Evolutionary conservation across 1,140 invertebrate species (phyloP).

Genomic region (Calliopsis andreniformis): DNA sequence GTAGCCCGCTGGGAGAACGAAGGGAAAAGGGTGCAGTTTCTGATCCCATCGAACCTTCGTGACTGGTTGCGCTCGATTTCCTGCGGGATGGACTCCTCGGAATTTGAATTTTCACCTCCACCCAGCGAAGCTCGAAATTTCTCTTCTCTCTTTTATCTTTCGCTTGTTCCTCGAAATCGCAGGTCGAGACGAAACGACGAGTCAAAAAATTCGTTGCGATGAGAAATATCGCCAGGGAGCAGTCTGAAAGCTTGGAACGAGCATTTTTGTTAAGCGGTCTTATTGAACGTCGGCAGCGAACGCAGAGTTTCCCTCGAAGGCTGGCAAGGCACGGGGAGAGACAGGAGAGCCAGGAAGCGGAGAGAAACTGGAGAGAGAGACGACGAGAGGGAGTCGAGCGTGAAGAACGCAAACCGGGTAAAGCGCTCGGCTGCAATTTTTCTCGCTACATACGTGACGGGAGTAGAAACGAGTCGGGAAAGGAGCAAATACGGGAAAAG

Average conservation of each 20-base stretch:
- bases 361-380: background rate
- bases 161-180: background rate
- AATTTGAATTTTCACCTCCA: slow-evolving; percentile 9
- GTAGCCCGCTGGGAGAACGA: slow-evolving; percentile 19
- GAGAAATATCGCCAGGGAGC: background rate
- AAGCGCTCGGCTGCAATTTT: slow-evolving; percentile 82
- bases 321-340: slow-evolving; percentile 22
- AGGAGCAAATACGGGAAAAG: slow-evolving; percentile 52
- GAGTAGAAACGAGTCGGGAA: slow-evolving; percentile 77
- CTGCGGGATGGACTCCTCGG: slow-evolving; percentile 7
- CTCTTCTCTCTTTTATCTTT: background rate
- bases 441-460: slow-evolving; percentile 82
- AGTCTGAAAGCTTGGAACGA: background rate
- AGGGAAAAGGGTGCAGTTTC: background rate
- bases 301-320: slow-evolving; percentile 31
- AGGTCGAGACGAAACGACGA: background rate
- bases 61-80: slow-evolving; percentile 41
- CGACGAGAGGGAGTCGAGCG: slow-evolving; percentile 69
- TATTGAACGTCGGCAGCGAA: slow-evolving; percentile 47
- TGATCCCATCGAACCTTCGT: slow-evolving; percentile 24
- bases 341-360: slow-evolving; percentile 36
- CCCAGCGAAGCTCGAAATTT: no score
- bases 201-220: background rate
- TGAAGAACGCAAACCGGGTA: slow-evolving; percentile 81
- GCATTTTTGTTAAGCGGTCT: slow-evolving; percentile 17